These are phyloP conservation scores for Sarcophaga rosellei DNA, from an alignment of 2,888 invertebrate species.

Conservation along the genomic window DNA sequence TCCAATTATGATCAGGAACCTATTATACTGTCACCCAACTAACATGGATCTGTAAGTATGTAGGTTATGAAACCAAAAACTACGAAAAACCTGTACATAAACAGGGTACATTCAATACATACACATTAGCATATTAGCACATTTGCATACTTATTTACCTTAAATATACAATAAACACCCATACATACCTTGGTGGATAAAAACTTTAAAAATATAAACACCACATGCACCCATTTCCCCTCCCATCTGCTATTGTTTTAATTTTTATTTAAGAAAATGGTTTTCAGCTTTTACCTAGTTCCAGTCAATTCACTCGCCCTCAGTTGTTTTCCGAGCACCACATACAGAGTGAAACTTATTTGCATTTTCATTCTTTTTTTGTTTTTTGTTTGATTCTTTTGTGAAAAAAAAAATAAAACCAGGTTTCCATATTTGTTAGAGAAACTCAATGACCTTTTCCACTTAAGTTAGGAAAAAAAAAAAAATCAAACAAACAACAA, in stretches of 20 bases:
- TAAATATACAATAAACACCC: neutral
- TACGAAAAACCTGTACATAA: neutral
- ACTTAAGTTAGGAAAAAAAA: neutral
- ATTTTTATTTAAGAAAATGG: too few relatives aligned
- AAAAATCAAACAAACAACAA: neutral
- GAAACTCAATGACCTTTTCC: conserved; percentile 41
- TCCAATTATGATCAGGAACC: too few relatives aligned
- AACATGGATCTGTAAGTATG: neutral
- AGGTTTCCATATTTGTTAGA: neutral
- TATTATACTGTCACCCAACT: too few relatives aligned
- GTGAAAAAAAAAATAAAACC: neutral
- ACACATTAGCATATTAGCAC: neutral
- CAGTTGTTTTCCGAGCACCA: too few relatives aligned
- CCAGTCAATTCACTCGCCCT: too few relatives aligned
- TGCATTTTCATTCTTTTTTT: neutral
- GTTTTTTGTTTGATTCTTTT: too few relatives aligned
- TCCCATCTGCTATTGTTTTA: too few relatives aligned
- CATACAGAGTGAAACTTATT: too few relatives aligned
- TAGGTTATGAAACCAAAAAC: neutral
- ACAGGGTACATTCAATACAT: neutral
- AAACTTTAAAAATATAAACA: too few relatives aligned
- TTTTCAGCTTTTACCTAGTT: too few relatives aligned
- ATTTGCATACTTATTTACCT: neutral
- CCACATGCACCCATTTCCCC: too few relatives aligned
- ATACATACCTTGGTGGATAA: neutral